Percentiles rank a stretch among this genome's conserved stretches.
Conservation (phyloP, 2,888 invertebrate genomes). For the Apamea crenata region DNA sequence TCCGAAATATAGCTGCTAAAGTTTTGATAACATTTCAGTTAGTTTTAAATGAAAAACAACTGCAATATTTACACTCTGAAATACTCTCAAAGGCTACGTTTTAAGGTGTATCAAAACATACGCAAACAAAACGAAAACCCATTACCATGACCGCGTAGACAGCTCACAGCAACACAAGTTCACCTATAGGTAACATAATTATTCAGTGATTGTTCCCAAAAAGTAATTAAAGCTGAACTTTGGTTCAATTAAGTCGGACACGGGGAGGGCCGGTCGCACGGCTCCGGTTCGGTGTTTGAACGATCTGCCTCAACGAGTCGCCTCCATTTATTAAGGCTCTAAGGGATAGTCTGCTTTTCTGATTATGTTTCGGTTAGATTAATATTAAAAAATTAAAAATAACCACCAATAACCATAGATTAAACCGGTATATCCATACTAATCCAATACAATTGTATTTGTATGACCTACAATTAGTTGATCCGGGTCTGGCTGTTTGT, state of each 20-base stretch:
- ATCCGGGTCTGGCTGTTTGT: too few species aligned
- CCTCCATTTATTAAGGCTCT: slow-evolving; percentile 38
- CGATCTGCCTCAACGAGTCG: slow-evolving; percentile 18
- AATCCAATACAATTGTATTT: not conserved
- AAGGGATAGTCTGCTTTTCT: slow-evolving; percentile 18
- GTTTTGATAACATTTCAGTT: too few species aligned
- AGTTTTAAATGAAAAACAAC: too few species aligned
- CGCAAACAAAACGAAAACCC: not conserved
- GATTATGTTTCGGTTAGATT: slow-evolving; percentile 2
- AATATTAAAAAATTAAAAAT: too few species aligned
- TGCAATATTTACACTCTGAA: not conserved
- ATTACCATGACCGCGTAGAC: not conserved
- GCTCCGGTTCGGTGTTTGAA: slow-evolving; percentile 38
- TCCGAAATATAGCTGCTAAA: too few species aligned
- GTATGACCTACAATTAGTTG: too few species aligned
- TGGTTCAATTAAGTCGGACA: slow-evolving; percentile 64
- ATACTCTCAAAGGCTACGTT: not conserved
- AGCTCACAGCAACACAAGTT: slow-evolving; percentile 14
- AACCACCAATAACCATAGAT: too few species aligned
- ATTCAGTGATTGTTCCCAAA: slow-evolving; percentile 56
- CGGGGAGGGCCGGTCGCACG: slow-evolving; percentile 46
- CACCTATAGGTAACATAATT: slow-evolving; percentile 43
- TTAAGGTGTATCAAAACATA: not conserved
- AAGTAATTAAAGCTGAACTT: slow-evolving; percentile 63
- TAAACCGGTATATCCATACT: not conserved